Percentiles rank a stretch among this genome's conserved stretches.
phyloP scores from a whole-genome alignment of 2,797 vertebrate genomes.

The Crax fasciolata region DNA sequence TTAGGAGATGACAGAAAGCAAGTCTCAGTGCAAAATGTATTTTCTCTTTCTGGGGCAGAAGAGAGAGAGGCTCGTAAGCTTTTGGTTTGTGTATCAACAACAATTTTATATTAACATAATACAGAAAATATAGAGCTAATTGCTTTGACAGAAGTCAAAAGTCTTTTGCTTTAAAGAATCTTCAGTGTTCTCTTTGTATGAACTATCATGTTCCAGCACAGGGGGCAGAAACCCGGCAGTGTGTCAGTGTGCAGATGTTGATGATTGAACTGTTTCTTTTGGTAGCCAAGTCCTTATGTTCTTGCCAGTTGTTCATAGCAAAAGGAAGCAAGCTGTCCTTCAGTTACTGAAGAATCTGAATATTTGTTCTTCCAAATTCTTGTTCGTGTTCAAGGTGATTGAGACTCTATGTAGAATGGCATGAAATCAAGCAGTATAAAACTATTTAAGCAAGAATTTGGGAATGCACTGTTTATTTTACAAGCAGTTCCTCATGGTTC shows the following conservation, averaged over 20 bases:
- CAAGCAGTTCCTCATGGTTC: background rate
- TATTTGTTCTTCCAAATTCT: background rate
- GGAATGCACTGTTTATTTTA: background rate
- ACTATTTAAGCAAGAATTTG: background rate
- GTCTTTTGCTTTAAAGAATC: background rate
- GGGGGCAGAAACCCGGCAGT: background rate
- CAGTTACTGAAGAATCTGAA: background rate
- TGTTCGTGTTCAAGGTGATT: background rate
- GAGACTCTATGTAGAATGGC: background rate
- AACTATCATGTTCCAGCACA: background rate
- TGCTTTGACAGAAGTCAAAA: background rate
- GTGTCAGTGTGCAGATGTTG: background rate
- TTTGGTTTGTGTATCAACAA: background rate
- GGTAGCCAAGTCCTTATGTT: background rate
- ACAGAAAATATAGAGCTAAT: background rate
- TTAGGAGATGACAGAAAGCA: background rate
- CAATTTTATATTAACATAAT: background rate
- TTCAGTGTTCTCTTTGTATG: background rate
- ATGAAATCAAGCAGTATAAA: background rate
- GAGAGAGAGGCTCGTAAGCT: background rate
- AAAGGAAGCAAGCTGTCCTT: background rate
- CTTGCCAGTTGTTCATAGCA: background rate
- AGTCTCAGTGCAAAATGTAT: background rate
- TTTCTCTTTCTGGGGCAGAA: background rate
- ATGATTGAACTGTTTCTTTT: background rate